Evolutionary conservation across 2,888 invertebrate genomes (phyloP).

Genomic region (Matsumyia berberina): DNA sequence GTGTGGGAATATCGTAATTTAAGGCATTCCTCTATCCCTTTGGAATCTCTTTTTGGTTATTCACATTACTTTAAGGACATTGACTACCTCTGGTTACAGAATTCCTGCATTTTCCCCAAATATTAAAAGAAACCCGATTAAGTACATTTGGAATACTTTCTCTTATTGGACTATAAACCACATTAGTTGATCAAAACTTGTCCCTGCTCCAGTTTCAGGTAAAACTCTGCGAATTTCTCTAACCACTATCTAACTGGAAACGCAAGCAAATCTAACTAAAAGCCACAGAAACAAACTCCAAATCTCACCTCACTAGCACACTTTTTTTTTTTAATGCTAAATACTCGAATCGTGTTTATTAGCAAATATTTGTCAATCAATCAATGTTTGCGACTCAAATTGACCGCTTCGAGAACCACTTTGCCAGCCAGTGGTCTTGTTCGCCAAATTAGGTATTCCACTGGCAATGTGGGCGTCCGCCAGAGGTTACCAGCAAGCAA

Average conservation of each 20-base stretch:
- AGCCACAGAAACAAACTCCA: background rate
- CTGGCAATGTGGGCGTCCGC: conserved; percentile 57
- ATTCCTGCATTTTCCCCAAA: too few relatives aligned
- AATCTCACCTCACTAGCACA: conserved; percentile 9
- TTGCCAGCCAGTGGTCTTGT: conserved; percentile 45
- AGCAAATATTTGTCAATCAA: conserved; percentile 47
- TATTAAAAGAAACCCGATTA: too few relatives aligned
- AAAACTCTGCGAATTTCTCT: too few relatives aligned
- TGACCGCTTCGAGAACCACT: conserved; percentile 49
- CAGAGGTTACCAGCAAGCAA: conserved; percentile 59
- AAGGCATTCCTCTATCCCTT: too few relatives aligned
- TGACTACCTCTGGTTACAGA: too few relatives aligned
- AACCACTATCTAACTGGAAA: background rate
- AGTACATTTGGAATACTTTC: too few relatives aligned
- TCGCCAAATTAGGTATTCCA: conserved; percentile 67
- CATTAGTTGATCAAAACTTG: too few relatives aligned
- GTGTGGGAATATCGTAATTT: too few relatives aligned
- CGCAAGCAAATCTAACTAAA: background rate
- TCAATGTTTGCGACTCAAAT: conserved; percentile 28
- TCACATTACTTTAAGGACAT: too few relatives aligned
- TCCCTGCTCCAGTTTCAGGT: too few relatives aligned
- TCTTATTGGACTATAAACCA: too few relatives aligned
- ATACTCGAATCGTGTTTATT: conserved; percentile 14
- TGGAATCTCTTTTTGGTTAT: too few relatives aligned
- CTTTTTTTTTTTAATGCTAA: conserved; percentile 8